Conservation (phyloP, 2,888 invertebrate species). For the Tenthredo amoena region DNA sequence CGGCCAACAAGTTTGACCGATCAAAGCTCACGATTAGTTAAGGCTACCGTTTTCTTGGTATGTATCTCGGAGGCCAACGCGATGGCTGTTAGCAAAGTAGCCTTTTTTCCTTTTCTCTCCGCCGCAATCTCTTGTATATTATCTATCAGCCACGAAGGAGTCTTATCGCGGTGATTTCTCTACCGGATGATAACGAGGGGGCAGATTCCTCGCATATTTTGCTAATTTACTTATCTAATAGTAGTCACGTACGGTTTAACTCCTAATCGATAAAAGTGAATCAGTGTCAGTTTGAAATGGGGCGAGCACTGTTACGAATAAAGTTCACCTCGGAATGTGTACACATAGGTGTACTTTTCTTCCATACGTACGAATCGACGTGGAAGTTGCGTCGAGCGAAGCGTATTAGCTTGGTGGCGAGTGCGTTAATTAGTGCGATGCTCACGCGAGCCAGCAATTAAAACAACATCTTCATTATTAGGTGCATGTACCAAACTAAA, state of each 20-base stretch:
- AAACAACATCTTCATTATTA: conserved; percentile 78
- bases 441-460: conserved; percentile 77
- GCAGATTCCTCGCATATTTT: conserved; percentile 50
- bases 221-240: conserved; percentile 58
- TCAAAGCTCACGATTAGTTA: conserved; percentile 23
- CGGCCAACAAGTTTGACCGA: conserved; percentile 21
- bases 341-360: conserved; percentile 4
- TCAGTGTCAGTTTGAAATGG: background rate
- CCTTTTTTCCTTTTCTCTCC: background rate
- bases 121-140: conserved; percentile 33
- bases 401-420: conserved; percentile 71
- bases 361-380: background rate
- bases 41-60: conserved; percentile 32
- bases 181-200: background rate
- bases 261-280: conserved; percentile 3
- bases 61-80: background rate
- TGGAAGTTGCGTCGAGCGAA: conserved; percentile 69
- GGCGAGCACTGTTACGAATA: background rate
- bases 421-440: conserved; percentile 77
- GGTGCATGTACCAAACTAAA: conserved; percentile 66
- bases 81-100: conserved; percentile 12
- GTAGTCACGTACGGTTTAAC: conserved; percentile 9
- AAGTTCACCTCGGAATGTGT: background rate
- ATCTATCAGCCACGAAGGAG: conserved; percentile 39
- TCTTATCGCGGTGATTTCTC: conserved; percentile 44